phyloP scores from a whole-genome alignment of 2,888 invertebrate genomes.

The Scotopteryx bipunctaria region DNA sequence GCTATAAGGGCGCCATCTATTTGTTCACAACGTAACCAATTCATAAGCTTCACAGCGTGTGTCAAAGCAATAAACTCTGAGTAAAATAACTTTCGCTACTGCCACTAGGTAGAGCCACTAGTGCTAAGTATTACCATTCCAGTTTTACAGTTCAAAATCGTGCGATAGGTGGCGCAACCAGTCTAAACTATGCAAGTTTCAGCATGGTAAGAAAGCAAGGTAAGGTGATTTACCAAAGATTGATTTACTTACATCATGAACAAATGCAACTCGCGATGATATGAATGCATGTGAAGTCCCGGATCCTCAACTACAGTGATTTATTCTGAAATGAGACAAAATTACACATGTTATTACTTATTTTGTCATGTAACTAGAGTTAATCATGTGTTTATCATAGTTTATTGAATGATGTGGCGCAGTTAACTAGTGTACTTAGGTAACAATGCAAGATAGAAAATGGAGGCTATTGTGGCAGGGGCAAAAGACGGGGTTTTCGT shows the following conservation, averaged over 20 bases:
- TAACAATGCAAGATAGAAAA: no score
- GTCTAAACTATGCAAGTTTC: no score
- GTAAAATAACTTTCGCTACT: not conserved
- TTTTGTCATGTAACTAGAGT: slow-evolving; percentile 2
- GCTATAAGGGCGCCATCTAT: slow-evolving; percentile 25
- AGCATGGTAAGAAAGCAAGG: no score
- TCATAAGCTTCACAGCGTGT: not conserved
- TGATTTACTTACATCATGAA: no score
- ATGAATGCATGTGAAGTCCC: not conserved
- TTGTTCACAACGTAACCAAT: not conserved
- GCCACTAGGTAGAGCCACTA: slow-evolving; percentile 12
- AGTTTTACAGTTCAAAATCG: not conserved
- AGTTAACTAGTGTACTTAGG: no score
- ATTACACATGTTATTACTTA: not conserved
- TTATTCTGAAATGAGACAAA: slow-evolving; percentile 4
- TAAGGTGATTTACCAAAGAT: no score
- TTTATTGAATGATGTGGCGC: slow-evolving; percentile 1
- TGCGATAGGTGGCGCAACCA: slow-evolving; percentile 19
- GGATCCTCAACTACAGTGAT: not conserved
- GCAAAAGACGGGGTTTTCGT: no score
- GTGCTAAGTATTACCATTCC: not conserved
- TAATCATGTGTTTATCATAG: not conserved
- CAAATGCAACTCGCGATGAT: no score
- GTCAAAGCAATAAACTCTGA: not conserved
- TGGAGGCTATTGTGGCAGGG: no score